A percentile compares a stretch with the other conserved stretches of the same genome.
Evolutionary conservation across 1,140 invertebrate genomes (phyloP).

Genomic region (Drosophila malerkotliana): DNA sequence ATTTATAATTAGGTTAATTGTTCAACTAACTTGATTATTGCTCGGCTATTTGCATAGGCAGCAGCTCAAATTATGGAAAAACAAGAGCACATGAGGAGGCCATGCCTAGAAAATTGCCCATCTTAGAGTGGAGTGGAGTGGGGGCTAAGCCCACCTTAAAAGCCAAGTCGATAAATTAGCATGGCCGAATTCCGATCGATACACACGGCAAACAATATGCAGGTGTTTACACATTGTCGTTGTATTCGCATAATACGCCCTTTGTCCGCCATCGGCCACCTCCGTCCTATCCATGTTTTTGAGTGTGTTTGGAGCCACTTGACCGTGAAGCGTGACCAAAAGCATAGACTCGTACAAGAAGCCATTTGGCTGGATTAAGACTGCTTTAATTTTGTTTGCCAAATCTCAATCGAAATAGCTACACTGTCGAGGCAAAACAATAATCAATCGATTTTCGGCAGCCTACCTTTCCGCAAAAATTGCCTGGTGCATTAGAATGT

Average conservation of each 20-base stretch:
- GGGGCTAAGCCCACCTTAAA: conserved; percentile 31
- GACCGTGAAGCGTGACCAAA: conserved; percentile 42
- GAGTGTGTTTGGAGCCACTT: conserved; percentile 12
- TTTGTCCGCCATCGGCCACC: conserved; percentile 14
- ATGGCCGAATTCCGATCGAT: conserved; percentile 44
- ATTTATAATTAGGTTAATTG: conserved; percentile 81
- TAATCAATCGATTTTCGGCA: conserved; percentile 15
- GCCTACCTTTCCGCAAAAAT: not conserved
- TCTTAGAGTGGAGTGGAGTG: not conserved
- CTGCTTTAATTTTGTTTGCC: conserved; percentile 40
- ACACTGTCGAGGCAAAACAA: not conserved
- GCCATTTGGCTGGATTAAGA: conserved; percentile 39
- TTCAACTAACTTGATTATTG: conserved; percentile 74
- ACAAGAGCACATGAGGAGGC: conserved; percentile 46
- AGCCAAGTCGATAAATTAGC: conserved; percentile 50
- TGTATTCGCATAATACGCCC: conserved; percentile 22
- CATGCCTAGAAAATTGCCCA: conserved; percentile 22
- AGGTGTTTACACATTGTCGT: conserved; percentile 45
- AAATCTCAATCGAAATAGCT: not conserved
- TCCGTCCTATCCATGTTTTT: not conserved
- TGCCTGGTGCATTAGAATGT: conserved; percentile 31
- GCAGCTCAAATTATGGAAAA: conserved; percentile 64
- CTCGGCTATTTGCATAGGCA: conserved; percentile 69
- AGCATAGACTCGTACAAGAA: conserved; percentile 14
- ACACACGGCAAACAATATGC: conserved; percentile 39